Percentiles rank a stretch among this genome's conserved stretches.
Conservation (phyloP, 2,888 invertebrate species). For the Tetanocera ferruginea region DNA sequence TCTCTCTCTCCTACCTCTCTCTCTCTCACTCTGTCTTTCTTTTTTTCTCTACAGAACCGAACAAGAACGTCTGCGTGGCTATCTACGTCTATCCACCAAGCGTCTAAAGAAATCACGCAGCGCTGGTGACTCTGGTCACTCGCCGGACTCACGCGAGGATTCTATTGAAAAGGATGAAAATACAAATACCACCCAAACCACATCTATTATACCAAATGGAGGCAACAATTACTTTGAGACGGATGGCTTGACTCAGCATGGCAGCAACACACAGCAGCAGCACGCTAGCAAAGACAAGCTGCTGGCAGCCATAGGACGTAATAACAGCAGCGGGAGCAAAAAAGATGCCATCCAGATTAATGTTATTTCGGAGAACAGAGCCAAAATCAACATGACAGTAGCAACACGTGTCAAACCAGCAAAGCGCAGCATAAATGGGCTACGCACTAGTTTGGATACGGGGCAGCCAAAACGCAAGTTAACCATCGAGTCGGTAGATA, state of each 20-base stretch:
- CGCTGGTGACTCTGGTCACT: slow-evolving; percentile 44
- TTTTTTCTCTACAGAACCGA: slow-evolving; percentile 68
- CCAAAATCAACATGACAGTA: slow-evolving; percentile 34
- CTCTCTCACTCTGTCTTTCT: neutral
- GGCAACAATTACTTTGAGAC: slow-evolving; percentile 21
- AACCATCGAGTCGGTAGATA: slow-evolving; percentile 59
- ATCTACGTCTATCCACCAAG: slow-evolving; percentile 72
- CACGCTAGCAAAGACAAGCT: slow-evolving; percentile 24
- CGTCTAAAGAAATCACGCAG: slow-evolving; percentile 68
- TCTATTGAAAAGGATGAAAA: slow-evolving; percentile 66
- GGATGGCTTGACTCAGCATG: slow-evolving; percentile 5
- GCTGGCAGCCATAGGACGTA: slow-evolving; percentile 8
- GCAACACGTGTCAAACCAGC: neutral
- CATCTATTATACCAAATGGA: slow-evolving; percentile 54
- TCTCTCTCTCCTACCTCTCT: neutral
- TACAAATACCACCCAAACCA: slow-evolving; percentile 62
- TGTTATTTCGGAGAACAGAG: slow-evolving; percentile 41
- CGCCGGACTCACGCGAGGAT: slow-evolving; percentile 65
- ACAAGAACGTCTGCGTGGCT: slow-evolving; percentile 74
- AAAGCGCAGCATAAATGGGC: neutral
- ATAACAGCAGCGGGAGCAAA: slow-evolving; percentile 2
- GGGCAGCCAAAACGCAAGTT: slow-evolving; percentile 33
- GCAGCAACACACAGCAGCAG: slow-evolving; percentile 34
- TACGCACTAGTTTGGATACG: neutral
- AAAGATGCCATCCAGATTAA: slow-evolving; percentile 47